These are phyloP conservation scores for Xiphophorus maculatus DNA, from an alignment of 2,113 vertebrate genomes.

Conservation along the genomic window DNA sequence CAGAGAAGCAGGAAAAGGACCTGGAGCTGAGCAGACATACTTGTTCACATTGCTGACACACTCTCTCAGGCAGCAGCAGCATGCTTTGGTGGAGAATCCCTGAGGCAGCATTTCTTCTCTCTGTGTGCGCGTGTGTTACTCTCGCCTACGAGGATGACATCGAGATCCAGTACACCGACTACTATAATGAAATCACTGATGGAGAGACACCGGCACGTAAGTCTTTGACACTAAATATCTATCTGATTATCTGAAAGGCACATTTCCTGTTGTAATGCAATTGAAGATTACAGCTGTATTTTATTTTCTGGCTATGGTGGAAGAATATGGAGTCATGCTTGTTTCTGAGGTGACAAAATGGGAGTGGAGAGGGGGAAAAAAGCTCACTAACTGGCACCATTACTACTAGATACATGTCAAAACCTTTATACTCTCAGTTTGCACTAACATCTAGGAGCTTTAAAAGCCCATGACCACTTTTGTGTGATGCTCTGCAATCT, in stretches of 20 bases:
- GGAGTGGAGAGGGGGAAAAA: background rate
- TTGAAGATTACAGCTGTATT: background rate
- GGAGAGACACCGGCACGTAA: constrained; percentile 67
- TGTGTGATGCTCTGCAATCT: background rate
- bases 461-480: background rate
- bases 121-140: constrained; percentile 51
- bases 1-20: background rate
- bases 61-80: constrained; percentile 41
- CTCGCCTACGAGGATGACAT: constrained; percentile 75
- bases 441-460: background rate
- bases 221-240: constrained; percentile 31
- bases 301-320: background rate
- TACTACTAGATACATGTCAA: background rate
- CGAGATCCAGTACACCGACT: constrained; percentile 81
- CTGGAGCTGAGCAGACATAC: constrained; percentile 21
- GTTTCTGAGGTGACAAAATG: constrained; percentile 8
- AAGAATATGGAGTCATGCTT: background rate
- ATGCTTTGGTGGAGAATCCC: constrained; percentile 74
- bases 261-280: background rate
- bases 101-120: constrained; percentile 70
- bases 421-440: background rate
- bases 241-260: too few species aligned
- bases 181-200: constrained; percentile 81
- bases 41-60: constrained; percentile 4
- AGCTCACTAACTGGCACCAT: background rate